phyloP scores from a whole-genome alignment of 1,140 invertebrate species.

The Ericerus pela region DNA sequence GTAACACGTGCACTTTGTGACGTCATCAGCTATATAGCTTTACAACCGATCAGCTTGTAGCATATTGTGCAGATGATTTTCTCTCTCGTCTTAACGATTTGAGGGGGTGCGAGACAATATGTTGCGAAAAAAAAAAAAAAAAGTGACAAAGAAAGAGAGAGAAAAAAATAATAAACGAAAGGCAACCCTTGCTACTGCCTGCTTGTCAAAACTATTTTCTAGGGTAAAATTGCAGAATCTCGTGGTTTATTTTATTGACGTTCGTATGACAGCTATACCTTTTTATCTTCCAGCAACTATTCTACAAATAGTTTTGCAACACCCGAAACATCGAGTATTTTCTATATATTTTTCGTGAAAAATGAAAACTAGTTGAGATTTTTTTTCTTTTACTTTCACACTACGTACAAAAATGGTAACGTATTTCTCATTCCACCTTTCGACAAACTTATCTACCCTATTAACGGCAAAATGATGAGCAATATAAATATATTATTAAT shows the following conservation, averaged over 20 bases:
- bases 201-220: neutral
- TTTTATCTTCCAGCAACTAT: neutral
- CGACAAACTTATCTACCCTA: no score
- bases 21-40: neutral
- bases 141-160: no score
- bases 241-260: constrained; percentile 11
- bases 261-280: constrained; percentile 10
- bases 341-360: no score
- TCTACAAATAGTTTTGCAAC: neutral
- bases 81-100: neutral
- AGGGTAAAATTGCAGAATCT: neutral
- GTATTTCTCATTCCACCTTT: no score
- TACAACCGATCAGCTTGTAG: constrained; percentile 9
- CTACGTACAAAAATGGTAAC: no score
- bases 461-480: no score
- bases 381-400: no score
- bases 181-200: constrained; percentile 1
- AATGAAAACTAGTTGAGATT: no score
- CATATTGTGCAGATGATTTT: constrained; percentile 11
- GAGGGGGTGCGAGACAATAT: constrained; percentile 7
- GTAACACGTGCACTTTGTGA: constrained; percentile 9
- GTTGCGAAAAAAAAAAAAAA: no score
- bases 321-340: no score
- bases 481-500: no score
- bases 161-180: no score